phyloP scores from a whole-genome alignment of 2,113 vertebrate species.

The Chaenogobius annularis region DNA sequence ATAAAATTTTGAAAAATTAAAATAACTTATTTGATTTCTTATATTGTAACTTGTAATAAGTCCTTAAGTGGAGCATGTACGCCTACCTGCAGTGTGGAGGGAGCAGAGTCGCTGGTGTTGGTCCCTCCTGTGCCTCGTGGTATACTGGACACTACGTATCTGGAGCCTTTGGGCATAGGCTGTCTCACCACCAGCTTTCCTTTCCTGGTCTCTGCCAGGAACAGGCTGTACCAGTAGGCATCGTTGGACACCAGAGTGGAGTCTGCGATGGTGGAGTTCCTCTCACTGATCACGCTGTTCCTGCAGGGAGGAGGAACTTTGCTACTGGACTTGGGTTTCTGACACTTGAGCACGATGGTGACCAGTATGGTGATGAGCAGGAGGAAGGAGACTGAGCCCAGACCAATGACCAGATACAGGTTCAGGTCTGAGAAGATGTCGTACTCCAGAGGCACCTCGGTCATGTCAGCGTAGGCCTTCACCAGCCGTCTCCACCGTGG shows the following conservation, averaged over 20 bases:
- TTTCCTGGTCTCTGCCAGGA: constrained; percentile 63
- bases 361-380: constrained; percentile 76
- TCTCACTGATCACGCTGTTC: constrained; percentile 64
- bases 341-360: constrained; percentile 74
- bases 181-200: constrained; percentile 65
- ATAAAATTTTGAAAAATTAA: too few relatives aligned
- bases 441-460: constrained; percentile 75
- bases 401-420: constrained; percentile 73
- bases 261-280: constrained; percentile 62
- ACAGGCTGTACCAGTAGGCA: constrained; percentile 68
- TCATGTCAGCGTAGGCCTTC: constrained; percentile 71
- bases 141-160: constrained; percentile 60
- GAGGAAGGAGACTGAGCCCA: constrained; percentile 79
- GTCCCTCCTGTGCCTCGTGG: constrained; percentile 52
- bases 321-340: constrained; percentile 26
- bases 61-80: too few relatives aligned
- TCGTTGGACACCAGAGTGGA: constrained; percentile 67
- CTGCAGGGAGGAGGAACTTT: constrained; percentile 47
- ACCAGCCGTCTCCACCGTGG: constrained; percentile 63
- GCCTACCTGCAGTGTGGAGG: constrained; percentile 70
- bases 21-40: too few relatives aligned
- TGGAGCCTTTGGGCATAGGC: constrained; percentile 59
- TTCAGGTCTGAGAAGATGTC: constrained; percentile 68
- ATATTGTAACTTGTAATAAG: too few relatives aligned
- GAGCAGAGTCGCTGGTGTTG: constrained; percentile 56